Evolutionary conservation across 2,113 vertebrate species (phyloP).

Genomic region (Ibidorhyncha struthersii): DNA sequence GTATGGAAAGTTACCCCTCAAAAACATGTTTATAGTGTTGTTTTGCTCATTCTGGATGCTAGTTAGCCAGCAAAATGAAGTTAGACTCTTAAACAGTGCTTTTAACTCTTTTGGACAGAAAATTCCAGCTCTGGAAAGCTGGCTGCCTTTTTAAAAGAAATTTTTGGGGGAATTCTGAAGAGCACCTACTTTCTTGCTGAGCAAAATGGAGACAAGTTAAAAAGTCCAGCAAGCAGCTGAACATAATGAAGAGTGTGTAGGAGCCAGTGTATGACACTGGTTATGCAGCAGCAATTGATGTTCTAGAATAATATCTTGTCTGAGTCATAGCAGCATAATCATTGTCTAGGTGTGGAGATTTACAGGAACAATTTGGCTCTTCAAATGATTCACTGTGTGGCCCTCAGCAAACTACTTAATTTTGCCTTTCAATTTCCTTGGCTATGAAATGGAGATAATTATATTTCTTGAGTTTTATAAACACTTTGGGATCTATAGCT

Average conservation of each 20-base stretch:
- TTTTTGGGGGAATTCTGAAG: not conserved
- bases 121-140: not conserved
- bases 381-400: constrained; percentile 49
- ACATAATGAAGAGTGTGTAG: not conserved
- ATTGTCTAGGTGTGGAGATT: constrained; percentile 60
- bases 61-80: not conserved
- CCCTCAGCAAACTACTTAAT: constrained; percentile 51
- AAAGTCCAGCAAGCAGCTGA: not conserved
- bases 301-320: constrained; percentile 37
- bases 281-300: constrained; percentile 34
- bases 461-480: constrained; percentile 49
- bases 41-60: not conserved
- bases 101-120: not conserved
- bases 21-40: not conserved
- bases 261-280: not conserved
- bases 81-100: not conserved
- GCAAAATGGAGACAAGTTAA: not conserved
- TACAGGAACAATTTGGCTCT: constrained; percentile 46
- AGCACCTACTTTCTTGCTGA: not conserved
- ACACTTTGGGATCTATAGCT: constrained; percentile 43
- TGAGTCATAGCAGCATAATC: constrained; percentile 36
- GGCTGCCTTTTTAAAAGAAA: not conserved
- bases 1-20: not conserved
- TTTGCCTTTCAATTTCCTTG: constrained; percentile 43
- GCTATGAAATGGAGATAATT: constrained; percentile 48